Evolutionary conservation across 2,797 vertebrate genomes (phyloP).

Genomic region (Heteromormyrus szaboi): DNA sequence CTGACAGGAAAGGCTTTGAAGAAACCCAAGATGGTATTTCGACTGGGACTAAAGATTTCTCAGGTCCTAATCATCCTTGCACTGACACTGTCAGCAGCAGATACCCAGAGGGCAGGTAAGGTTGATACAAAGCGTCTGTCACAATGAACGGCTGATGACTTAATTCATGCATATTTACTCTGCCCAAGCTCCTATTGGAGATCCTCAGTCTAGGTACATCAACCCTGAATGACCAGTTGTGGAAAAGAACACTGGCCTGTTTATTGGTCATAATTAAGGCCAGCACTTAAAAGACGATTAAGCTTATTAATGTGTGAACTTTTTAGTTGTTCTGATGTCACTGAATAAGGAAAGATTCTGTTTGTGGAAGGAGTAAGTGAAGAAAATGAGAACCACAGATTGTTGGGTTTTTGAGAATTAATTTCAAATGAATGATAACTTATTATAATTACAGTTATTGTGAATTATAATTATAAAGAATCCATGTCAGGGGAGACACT

Average conservation of each 20-base stretch:
- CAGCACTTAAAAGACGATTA: not conserved
- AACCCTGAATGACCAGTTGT: not conserved
- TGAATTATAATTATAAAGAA: not conserved
- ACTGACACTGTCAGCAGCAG: constrained; percentile 52
- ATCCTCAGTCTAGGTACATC: not conserved
- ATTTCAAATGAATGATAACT: not conserved
- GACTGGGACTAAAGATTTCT: constrained; percentile 55
- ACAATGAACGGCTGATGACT: not conserved
- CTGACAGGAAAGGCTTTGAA: constrained; percentile 36
- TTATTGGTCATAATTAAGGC: not conserved
- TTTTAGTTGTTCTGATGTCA: not conserved
- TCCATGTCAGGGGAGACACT: not conserved
- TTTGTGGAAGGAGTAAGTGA: not conserved
- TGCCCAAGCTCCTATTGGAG: not conserved
- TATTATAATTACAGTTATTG: not conserved
- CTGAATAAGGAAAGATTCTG: not conserved
- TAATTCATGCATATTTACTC: not conserved
- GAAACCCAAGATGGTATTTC: constrained; percentile 57
- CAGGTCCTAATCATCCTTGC: constrained; percentile 56
- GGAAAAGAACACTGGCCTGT: not conserved
- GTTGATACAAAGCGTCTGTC: not conserved
- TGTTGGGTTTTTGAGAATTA: not conserved
- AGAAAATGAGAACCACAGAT: not conserved
- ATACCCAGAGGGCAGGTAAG: constrained; percentile 69
- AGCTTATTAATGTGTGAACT: not conserved